Percentiles rank a stretch among this genome's conserved stretches.
Conservation (phyloP, 1,140 invertebrate genomes). For the Lineus longissimus region DNA sequence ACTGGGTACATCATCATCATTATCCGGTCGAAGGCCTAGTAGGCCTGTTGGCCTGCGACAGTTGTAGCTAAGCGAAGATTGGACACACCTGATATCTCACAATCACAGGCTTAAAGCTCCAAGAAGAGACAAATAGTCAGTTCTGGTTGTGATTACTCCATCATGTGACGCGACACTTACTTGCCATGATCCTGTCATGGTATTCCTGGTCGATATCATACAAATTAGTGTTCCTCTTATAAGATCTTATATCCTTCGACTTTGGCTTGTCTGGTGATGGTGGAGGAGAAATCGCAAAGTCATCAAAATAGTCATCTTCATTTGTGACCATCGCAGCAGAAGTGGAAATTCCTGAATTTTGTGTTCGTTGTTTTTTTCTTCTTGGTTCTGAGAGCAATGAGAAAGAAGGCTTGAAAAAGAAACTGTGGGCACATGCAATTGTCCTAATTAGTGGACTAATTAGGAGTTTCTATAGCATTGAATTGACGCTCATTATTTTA, state of each 20-base stretch:
- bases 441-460: background rate
- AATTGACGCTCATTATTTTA: too few relatives aligned
- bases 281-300: background rate
- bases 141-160: too few relatives aligned
- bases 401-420: background rate
- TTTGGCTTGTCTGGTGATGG: background rate
- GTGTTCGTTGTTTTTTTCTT: background rate
- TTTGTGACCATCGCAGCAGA: background rate
- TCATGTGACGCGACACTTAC: too few relatives aligned
- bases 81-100: too few relatives aligned
- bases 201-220: background rate
- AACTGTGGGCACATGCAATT: background rate
- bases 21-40: too few relatives aligned
- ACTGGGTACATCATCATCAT: too few relatives aligned
- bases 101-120: too few relatives aligned
- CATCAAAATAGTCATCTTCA: conserved; percentile 2
- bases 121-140: too few relatives aligned
- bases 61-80: too few relatives aligned
- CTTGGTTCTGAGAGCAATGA: background rate
- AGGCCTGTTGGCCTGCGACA: too few relatives aligned
- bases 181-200: background rate
- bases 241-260: background rate
- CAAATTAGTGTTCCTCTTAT: background rate
- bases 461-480: too few relatives aligned
- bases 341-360: too few relatives aligned